phyloP scores from a whole-genome alignment of 2,113 vertebrate genomes.

The Pelmatolapia mariae region DNA sequence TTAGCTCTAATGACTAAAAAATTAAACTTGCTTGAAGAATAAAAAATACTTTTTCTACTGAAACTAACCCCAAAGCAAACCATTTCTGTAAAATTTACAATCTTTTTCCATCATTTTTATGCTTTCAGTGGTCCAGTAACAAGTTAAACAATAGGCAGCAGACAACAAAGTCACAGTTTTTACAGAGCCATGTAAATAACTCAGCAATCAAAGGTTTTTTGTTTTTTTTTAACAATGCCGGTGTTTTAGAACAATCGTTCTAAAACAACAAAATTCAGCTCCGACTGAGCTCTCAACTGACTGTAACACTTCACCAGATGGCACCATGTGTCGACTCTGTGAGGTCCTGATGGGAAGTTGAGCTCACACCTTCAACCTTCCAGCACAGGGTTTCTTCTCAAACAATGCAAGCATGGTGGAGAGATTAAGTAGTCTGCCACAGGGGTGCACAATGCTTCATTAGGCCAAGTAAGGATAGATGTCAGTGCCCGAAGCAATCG shows the following conservation, averaged over 20 bases:
- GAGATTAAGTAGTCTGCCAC: constrained; percentile 61
- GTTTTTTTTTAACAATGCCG: neutral
- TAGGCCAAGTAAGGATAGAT: constrained; percentile 53
- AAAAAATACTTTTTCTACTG: neutral
- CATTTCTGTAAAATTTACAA: neutral
- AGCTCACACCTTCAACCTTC: constrained; percentile 41
- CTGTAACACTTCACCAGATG: constrained; percentile 37
- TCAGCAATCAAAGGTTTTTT: neutral
- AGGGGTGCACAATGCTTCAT: constrained; percentile 58
- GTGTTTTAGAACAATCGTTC: neutral
- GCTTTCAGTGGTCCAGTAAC: neutral
- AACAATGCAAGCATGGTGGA: constrained; percentile 25
- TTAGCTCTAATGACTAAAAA: neutral
- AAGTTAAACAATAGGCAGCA: neutral
- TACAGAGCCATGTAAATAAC: neutral
- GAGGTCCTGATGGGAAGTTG: constrained; percentile 34
- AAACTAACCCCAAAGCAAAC: neutral
- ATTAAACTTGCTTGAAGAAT: neutral
- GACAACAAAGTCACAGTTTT: neutral
- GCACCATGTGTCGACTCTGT: constrained; percentile 4
- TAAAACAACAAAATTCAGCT: neutral
- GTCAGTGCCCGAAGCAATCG: constrained; percentile 47
- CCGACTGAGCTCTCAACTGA: neutral
- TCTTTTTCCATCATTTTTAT: neutral
- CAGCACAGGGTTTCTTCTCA: constrained; percentile 1